These are phyloP conservation scores for Drosophila monieri DNA, from an alignment of 2,888 invertebrate genomes.

Conservation along the genomic window DNA sequence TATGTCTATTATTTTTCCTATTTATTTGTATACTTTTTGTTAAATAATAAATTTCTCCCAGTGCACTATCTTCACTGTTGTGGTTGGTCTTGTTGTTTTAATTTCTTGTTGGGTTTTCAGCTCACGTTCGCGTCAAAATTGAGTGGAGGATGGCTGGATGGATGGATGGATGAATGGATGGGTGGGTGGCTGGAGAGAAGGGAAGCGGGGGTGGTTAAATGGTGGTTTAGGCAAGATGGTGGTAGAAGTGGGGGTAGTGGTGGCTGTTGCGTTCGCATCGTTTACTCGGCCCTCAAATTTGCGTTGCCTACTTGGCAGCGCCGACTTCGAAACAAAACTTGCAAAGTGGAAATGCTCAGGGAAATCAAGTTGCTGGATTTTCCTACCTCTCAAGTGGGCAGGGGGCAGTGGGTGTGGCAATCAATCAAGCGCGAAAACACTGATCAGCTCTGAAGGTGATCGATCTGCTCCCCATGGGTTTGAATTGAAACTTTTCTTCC, in stretches of 20 bases:
- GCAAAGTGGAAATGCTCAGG: background rate
- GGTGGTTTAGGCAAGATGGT: background rate
- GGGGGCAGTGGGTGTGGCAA: background rate
- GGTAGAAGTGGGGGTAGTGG: too few relatives aligned
- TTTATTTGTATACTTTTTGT: background rate
- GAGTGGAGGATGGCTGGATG: slow-evolving; percentile 6
- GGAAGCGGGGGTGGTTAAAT: background rate
- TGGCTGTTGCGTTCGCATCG: background rate
- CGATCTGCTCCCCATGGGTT: slow-evolving; percentile 5
- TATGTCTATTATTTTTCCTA: background rate
- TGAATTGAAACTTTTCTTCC: background rate
- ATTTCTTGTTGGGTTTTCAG: slow-evolving; percentile 56
- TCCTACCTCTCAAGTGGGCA: background rate
- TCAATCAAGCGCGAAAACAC: slow-evolving; percentile 9
- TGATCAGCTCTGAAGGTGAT: slow-evolving; percentile 20
- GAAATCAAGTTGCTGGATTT: background rate
- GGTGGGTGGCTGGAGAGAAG: background rate
- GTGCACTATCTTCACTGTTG: background rate
- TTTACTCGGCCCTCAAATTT: slow-evolving; percentile 7
- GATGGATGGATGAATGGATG: background rate
- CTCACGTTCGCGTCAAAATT: slow-evolving; percentile 49
- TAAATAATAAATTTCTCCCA: background rate
- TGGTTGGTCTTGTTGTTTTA: slow-evolving; percentile 45
- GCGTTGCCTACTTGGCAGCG: slow-evolving; percentile 1
- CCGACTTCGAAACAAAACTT: slow-evolving; percentile 24